phyloP scores from a whole-genome alignment of 2,113 vertebrate species.

The Callopanchax toddi region DNA sequence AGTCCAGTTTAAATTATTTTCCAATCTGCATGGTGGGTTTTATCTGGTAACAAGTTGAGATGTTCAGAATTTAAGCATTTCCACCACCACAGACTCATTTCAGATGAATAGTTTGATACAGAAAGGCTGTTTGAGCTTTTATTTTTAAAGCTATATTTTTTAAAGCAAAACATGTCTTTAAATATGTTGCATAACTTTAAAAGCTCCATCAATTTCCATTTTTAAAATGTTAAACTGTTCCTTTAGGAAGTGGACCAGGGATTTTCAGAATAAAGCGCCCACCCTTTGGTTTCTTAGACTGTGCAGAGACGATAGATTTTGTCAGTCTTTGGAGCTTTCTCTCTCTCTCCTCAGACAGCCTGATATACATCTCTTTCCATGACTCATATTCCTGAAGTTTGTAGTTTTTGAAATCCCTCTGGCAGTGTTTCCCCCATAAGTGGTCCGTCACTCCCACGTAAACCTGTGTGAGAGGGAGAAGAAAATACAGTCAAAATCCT shows the following conservation, averaged over 20 bases:
- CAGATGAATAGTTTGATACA: no score
- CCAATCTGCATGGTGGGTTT: no score
- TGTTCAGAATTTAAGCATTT: no score
- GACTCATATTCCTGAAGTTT: constrained; percentile 82
- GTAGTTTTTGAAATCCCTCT: constrained; percentile 84
- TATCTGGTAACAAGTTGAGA: no score
- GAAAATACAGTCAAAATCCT: neutral
- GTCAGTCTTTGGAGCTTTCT: constrained; percentile 84
- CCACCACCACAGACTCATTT: no score
- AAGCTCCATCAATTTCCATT: neutral
- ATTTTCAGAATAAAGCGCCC: neutral
- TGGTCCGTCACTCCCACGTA: constrained; percentile 83
- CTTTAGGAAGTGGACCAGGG: neutral
- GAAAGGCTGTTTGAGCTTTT: no score
- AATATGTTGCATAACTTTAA: neutral
- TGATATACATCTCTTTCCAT: constrained; percentile 89
- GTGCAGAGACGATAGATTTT: constrained; percentile 84
- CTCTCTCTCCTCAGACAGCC: constrained; percentile 84
- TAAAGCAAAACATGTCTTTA: no score
- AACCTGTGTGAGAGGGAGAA: constrained; percentile 59
- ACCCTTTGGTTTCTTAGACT: constrained; percentile 88
- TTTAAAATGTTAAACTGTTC: neutral
- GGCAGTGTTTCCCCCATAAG: constrained; percentile 87
- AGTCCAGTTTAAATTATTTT: no score
- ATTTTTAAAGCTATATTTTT: no score